Evolutionary conservation across 2,888 invertebrate genomes (phyloP), one percentile per base, ranked within the genome.

Genomic region (Cantharis rufa): DNA sequence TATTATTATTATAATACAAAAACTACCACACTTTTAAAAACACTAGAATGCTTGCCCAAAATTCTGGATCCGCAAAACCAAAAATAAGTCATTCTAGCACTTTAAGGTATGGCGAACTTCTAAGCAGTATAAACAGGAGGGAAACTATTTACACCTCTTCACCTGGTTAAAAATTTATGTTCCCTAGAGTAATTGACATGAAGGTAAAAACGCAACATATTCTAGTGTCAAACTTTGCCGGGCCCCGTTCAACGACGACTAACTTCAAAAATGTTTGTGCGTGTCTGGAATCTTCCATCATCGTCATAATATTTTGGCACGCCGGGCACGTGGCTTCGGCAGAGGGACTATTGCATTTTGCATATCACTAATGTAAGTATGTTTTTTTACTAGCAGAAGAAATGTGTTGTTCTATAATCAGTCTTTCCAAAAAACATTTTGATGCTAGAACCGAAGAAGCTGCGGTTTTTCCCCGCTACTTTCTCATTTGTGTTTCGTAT

Each of bases 131-230:
- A 74, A 75, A 66, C 24, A 74, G 79, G 79, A 75, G 78, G 74
- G 79, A 81, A 73, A 79, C 77, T 82, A 81, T 81, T 80, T 80
- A 82, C 81, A 81, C 77, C 79, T 81, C 80, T 79, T 81, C 80
- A 80, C 80, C 80, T 84, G 86, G 86, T 81, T 91, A 91, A 90
- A 91, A 90, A 86, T 86, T 83, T 90, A 92, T 94, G 93, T 93
- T 93, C 93, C 93, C 93, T 93, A 93, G 91, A 92, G 91, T 94
- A 94, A 94, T 94, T 94, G 93, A 94, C 94, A 93, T 93, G 92
- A 92, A 93, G 91, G 92, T 87, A 91, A 92, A 66, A 88, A 88
- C 88, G 87, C 87, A 89, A 92, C 91, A 86, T 86, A 82, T 85
- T 80, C 78, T 83, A 84, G 84, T 84, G 83, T 84, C 83, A 84